These are phyloP conservation scores for Echinops telfairi DNA, from an alignment of 2,113 vertebrate genomes.

Conservation along the genomic window DNA sequence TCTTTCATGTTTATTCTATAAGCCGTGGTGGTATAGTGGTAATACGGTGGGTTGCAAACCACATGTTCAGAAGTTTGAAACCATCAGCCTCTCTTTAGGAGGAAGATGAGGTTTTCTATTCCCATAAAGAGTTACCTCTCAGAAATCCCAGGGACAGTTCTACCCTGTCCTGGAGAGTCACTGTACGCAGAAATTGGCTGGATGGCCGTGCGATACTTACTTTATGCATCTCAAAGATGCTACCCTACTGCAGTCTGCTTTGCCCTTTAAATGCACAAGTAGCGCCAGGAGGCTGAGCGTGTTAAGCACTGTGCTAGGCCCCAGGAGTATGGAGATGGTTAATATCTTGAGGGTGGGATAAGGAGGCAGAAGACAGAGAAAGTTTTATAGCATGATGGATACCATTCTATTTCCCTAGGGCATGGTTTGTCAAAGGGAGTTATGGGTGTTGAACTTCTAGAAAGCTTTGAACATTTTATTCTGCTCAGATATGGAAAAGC, in stretches of 20 bases:
- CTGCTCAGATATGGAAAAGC: not conserved
- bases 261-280: not conserved
- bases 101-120: no score
- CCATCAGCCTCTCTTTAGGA: no score
- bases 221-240: no score
- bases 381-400: not conserved
- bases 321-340: not conserved
- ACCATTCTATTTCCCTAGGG: not conserved
- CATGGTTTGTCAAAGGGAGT: slow-evolving; percentile 31
- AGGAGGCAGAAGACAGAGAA: not conserved
- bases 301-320: not conserved
- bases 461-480: slow-evolving; percentile 19
- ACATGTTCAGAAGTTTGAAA: no score
- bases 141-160: no score
- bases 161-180: no score
- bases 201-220: no score
- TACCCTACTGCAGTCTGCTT: not conserved
- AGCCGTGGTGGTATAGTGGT: no score
- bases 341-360: not conserved
- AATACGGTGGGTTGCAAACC: no score
- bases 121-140: no score
- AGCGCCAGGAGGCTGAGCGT: not conserved
- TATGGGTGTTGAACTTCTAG: not conserved
- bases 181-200: no score
- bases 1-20: not conserved